Percentiles rank a stretch among this genome's conserved stretches.
Conservation (phyloP, 2,113 vertebrate species). For the Pangasianodon hypophthalmus region DNA sequence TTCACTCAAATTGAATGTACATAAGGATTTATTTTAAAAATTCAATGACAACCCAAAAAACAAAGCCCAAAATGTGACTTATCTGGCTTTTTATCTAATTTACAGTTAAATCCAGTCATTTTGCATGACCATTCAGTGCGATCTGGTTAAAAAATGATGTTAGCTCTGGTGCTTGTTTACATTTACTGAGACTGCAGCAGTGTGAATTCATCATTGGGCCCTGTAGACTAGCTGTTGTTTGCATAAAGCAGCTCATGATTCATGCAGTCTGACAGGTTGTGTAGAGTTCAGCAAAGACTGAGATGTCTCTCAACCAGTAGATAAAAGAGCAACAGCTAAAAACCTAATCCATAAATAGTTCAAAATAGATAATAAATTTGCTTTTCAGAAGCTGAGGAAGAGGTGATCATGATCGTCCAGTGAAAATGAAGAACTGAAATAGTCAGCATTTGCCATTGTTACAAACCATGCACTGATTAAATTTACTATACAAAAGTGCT, state of each 20-base stretch:
- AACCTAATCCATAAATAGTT: not conserved
- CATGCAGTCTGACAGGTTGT: conserved; percentile 60
- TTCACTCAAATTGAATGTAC: conserved; percentile 33
- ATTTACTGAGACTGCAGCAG: conserved; percentile 62
- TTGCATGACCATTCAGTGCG: not conserved
- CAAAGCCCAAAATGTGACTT: conserved; percentile 33
- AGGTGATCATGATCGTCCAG: not conserved
- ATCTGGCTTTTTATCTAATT: conserved; percentile 1
- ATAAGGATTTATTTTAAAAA: conserved; percentile 23
- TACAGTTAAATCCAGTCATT: conserved; percentile 21
- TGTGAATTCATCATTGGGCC: conserved; percentile 69
- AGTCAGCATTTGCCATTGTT: not conserved
- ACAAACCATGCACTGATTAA: conserved; percentile 19
- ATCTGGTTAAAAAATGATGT: conserved; percentile 55
- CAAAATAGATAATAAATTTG: not conserved
- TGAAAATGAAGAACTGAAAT: conserved; percentile 8
- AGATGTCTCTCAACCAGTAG: conserved; percentile 44
- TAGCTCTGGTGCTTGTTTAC: conserved; percentile 59
- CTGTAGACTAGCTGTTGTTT: conserved; percentile 5
- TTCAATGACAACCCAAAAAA: not conserved
- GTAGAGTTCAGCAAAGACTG: conserved; percentile 19
- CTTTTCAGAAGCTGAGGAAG: not conserved
- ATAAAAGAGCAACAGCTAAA: conserved; percentile 44
- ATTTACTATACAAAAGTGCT: not conserved
- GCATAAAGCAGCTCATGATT: conserved; percentile 55